Evolutionary conservation across 1,140 invertebrate genomes (phyloP).

Genomic region (Teleogryllus occipitalis): DNA sequence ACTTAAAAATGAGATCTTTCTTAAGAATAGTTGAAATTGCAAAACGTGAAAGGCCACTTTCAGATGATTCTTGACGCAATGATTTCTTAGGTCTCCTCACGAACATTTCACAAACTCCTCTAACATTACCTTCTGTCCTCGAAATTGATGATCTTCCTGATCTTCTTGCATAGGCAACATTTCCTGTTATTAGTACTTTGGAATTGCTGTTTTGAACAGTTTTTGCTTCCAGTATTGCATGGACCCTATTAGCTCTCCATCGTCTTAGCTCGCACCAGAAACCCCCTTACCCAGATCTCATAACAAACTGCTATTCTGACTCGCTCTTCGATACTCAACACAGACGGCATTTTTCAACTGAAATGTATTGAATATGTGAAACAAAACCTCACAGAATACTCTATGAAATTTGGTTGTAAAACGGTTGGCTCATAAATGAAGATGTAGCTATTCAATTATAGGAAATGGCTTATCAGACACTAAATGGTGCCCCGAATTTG

Average conservation of each 20-base stretch:
- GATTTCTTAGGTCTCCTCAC: constrained; percentile 8
- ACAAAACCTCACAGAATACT: background rate
- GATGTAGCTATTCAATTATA: too few species aligned
- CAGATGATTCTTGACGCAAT: background rate
- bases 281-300: background rate
- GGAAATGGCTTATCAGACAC: too few species aligned
- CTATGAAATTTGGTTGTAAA: too few species aligned
- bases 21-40: background rate
- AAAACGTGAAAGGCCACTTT: background rate
- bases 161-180: constrained; percentile 5
- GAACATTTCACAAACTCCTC: background rate
- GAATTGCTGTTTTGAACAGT: background rate
- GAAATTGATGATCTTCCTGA: background rate
- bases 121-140: background rate
- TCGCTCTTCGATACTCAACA: background rate
- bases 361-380: background rate
- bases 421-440: too few species aligned
- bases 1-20: background rate
- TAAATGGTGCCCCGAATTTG: too few species aligned
- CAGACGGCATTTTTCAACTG: background rate
- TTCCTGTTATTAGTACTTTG: background rate
- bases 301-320: constrained; percentile 4
- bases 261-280: background rate
- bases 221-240: constrained; percentile 8
- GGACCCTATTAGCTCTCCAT: background rate